Evolutionary conservation across 53 echinoderm and acorn worm species (phyloP).

Genomic region (Paracentrotus lividus): DNA sequence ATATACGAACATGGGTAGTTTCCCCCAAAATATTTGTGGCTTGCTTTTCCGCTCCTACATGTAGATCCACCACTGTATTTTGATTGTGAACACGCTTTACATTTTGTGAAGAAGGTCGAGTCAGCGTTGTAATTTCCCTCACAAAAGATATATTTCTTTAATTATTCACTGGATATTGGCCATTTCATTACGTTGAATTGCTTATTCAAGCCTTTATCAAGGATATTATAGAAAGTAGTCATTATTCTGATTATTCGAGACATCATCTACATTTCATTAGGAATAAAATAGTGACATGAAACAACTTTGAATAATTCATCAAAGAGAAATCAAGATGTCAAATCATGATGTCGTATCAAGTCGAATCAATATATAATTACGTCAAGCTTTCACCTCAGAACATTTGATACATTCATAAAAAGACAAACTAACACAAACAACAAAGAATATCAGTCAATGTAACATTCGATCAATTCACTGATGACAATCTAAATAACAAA

Average conservation of each 20-base stretch:
- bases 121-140: too few relatives aligned
- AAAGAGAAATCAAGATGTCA: neutral
- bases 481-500: neutral
- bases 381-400: neutral
- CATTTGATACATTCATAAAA: neutral
- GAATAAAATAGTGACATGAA: neutral
- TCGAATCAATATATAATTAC: slow-evolving; percentile 32
- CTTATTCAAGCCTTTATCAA: neutral
- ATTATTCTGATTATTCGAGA: neutral
- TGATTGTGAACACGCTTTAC: too few relatives aligned
- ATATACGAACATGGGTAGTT: too few relatives aligned
- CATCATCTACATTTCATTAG: neutral
- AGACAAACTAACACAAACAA: neutral
- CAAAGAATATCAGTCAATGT: neutral
- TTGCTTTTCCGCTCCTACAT: too few relatives aligned
- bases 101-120: too few relatives aligned
- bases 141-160: neutral
- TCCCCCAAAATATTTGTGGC: too few relatives aligned
- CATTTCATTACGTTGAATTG: neutral
- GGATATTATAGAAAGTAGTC: neutral
- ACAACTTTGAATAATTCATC: neutral
- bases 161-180: too few relatives aligned
- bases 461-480: neutral
- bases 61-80: too few relatives aligned
- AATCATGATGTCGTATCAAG: too few relatives aligned